These are phyloP conservation scores for Solenodon paradoxus DNA, from an alignment of 2,113 vertebrate species.

Conservation along the genomic window DNA sequence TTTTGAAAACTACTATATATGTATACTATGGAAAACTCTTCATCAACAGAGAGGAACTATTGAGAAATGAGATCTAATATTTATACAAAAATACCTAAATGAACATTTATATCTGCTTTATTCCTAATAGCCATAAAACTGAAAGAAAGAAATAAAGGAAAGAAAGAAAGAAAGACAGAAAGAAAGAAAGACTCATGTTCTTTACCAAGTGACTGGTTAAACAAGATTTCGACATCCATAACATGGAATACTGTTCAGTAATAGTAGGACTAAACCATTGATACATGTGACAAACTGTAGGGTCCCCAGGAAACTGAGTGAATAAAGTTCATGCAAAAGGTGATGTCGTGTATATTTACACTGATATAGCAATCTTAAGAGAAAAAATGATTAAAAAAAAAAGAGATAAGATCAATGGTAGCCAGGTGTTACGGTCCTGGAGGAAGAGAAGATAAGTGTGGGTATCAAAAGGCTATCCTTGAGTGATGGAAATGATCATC, in stretches of 20 bases:
- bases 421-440: not conserved
- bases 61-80: not conserved
- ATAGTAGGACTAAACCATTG: not conserved
- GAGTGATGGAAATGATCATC: not conserved
- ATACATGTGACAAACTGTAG: not conserved
- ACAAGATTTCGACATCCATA: not conserved
- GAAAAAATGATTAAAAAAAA: conserved; percentile 13
- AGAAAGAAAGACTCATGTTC: too few relatives aligned
- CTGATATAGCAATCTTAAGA: not conserved
- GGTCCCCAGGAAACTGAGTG: not conserved
- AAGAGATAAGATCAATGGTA: not conserved
- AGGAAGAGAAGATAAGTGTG: not conserved
- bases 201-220: not conserved
- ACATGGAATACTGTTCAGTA: not conserved
- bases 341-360: not conserved
- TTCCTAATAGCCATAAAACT: not conserved
- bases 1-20: not conserved
- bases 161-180: too few relatives aligned
- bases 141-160: too few relatives aligned
- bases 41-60: not conserved
- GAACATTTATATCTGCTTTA: not conserved
- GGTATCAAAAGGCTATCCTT: not conserved
- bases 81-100: not conserved
- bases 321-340: not conserved
- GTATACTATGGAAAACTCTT: not conserved